Conservation (phyloP, 2,797 vertebrate species). For the Tokudaia muenninki region DNA sequence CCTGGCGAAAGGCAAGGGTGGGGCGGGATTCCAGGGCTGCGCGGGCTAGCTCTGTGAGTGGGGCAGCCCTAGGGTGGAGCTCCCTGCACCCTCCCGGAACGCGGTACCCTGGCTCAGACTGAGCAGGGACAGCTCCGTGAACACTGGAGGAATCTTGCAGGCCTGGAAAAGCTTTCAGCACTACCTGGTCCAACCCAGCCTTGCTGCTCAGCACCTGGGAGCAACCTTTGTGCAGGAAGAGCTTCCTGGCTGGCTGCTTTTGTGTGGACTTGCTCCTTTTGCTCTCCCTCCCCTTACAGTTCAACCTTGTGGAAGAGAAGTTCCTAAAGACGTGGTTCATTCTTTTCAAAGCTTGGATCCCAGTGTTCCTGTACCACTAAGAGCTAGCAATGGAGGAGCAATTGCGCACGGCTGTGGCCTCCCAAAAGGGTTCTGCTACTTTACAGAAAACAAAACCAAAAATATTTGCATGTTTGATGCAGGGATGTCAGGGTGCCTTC, state of each 20-base stretch:
- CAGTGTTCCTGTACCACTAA: neutral
- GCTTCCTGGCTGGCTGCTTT: constrained; percentile 74
- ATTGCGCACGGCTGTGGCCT: neutral
- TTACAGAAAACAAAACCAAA: constrained; percentile 59
- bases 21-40: neutral
- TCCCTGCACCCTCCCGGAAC: neutral
- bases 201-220: constrained; percentile 62
- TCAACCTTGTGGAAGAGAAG: constrained; percentile 68
- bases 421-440: constrained; percentile 60
- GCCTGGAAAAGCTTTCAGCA: constrained; percentile 62
- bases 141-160: constrained; percentile 58
- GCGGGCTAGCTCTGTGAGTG: neutral
- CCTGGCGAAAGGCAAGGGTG: neutral
- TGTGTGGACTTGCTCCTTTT: constrained; percentile 68
- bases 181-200: constrained; percentile 44
- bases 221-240: constrained; percentile 78
- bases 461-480: constrained; percentile 41
- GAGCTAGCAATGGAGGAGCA: neutral
- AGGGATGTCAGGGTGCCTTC: constrained; percentile 2
- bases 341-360: constrained; percentile 33
- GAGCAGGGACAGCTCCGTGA: neutral
- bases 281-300: neutral
- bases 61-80: constrained; percentile 4
- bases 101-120: neutral
- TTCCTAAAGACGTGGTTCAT: constrained; percentile 54